Base-by-base conservation (phyloP, 2,113 vertebrate species). In the Scartelaos histophorus region DNA sequence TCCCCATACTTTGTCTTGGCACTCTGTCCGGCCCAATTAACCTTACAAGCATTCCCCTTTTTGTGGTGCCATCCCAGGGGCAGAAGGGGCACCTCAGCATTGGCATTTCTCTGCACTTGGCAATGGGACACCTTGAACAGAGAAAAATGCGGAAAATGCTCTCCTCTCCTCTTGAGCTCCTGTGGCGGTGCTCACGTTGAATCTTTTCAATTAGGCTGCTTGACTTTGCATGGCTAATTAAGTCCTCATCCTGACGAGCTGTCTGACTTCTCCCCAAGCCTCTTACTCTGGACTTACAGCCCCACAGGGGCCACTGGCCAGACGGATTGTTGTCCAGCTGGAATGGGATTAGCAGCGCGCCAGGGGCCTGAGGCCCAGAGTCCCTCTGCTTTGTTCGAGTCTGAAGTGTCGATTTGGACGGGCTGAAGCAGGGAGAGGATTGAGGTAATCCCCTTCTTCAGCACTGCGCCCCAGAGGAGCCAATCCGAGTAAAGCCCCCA, bases 181-280 rank as follows among this genome's bases (percentile, higher is more conserved):
- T 81, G 66, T 71, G 72, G 83, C 61, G 17, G 60, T 62, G 78
- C 84, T 87, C 70, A 25, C 75, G 70, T 85, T 47, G 69, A 91
- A 85, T 88, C 79, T 92, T 92, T 92, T 93, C 91, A 93, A 89
- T 93, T 92, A 92, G 89, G 83, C 92, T 89, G 89, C 89, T 93
- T 93, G 92, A 93, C 91, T 94, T 91, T 91, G 91, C 86, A 90
- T 86, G 91, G 85, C 86, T 94, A 94, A 94, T 93, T 92, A 94
- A 91, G 90, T 89, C 87, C 85, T 93, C 90, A 93, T 89, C 85
- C 89, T 90, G 91, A 93, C 84, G 87, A 91, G 88, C 91, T 88
- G 91, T 93, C 90, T 88, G 92, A 92, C 92, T 91, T 89, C 79
- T 90, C 80, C 80, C 79, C 91, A 92, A 94, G 91, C 93, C 84